Evolutionary conservation across 2,888 invertebrate genomes (phyloP).

Genomic region (Schrankia costaestrigalis): DNA sequence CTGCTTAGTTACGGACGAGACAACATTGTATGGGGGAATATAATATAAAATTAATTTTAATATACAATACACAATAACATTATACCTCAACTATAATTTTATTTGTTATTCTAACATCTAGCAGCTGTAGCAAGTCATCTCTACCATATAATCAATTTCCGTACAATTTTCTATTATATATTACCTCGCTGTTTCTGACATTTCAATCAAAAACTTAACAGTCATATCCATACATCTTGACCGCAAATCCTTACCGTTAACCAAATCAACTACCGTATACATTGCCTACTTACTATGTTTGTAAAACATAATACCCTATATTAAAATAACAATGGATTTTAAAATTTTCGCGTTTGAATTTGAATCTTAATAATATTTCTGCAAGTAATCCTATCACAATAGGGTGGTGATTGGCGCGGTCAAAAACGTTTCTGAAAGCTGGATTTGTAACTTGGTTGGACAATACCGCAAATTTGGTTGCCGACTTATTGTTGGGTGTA

Average conservation of each 20-base stretch:
- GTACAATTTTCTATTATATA: constrained; percentile 24
- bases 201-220: constrained; percentile 59
- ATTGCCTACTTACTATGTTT: constrained; percentile 12
- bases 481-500: constrained; percentile 30
- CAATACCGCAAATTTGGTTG: constrained; percentile 51
- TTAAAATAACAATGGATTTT: constrained; percentile 27
- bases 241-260: constrained; percentile 43
- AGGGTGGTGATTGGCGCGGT: constrained; percentile 53
- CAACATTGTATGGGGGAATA: no score
- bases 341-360: constrained; percentile 17
- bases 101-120: no score
- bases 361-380: constrained; percentile 54
- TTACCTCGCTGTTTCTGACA: constrained; percentile 47
- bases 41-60: no score
- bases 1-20: no score
- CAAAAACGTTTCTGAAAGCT: constrained; percentile 32
- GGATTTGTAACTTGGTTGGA: constrained; percentile 34
- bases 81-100: no score
- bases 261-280: constrained; percentile 20
- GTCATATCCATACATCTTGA: constrained; percentile 68
- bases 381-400: constrained; percentile 72
- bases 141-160: constrained; percentile 22
- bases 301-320: constrained; percentile 1
- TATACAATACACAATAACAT: no score
- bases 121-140: constrained; percentile 19